Evolutionary conservation across 2,888 invertebrate genomes (phyloP), one percentile per base, ranked within the genome.

Genomic region (Eulithis prunata): DNA sequence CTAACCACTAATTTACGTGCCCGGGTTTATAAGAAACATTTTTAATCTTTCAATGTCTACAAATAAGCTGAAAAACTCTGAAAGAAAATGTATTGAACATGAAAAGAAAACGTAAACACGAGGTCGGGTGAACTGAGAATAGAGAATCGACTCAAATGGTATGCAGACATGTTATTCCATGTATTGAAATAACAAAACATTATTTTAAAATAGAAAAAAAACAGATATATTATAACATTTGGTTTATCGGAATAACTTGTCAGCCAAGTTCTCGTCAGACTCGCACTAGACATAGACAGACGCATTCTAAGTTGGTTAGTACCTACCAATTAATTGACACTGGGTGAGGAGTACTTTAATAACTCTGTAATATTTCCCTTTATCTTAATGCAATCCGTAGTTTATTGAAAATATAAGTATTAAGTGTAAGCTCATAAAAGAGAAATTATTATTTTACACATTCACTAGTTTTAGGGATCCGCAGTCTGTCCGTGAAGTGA

Each of bases 361-460:
- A 32, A 32, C 32, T 4, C 32, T 32, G 5, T 41, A 8, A 11
- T 41, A 41, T 41, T 41, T 41, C 12, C 45, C 45, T 45, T 43
- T n/a, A 45, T 45, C 45, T 3, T 45, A 45, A 45, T 45, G 4
- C 12, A 45, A 45, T 45, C 45, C 3, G 45, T 4, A 45, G 41
- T 8, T 45, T 61, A 58, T 57, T 61, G 43, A 61, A 66, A 58
- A 47, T 43, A 54, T 4, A 41, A 38, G 62, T 57, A 49, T 57
- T 14, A 62, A 47, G 56, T 63, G 36, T 55, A 56, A 78, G 72
- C 70, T 77, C 74, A 76, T 79, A 83, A 82, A 83, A 83, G 82
- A 81, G 75, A 84, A 84, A 82, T 80, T 82, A 79, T 79, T 76
- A 79, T 78, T 79, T 75, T 73, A 80, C 70, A 74, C 77, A 62